A percentile compares a stretch with the other conserved stretches of the same genome.
Conservation (phyloP, 2,888 invertebrate genomes). For the Cheilosia vernalis region DNA sequence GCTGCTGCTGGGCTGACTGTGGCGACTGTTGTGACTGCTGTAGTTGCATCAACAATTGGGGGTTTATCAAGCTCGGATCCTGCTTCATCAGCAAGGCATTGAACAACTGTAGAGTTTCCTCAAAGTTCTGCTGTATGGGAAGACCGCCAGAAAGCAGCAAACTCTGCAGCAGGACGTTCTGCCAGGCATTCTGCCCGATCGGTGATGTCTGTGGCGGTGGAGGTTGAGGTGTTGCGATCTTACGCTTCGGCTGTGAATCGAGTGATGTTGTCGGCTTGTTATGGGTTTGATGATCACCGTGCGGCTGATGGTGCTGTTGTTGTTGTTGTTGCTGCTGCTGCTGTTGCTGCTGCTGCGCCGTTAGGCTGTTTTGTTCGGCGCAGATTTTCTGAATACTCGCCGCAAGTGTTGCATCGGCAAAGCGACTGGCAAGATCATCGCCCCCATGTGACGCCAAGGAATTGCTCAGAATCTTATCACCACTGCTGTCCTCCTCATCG, state of each 20-base stretch:
- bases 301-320: constrained; percentile 20
- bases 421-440: constrained; percentile 77
- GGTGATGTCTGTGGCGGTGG: constrained; percentile 74
- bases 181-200: constrained; percentile 51
- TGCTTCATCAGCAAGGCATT: constrained; percentile 80
- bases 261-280: constrained; percentile 42
- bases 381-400: constrained; percentile 77
- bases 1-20: constrained; percentile 77
- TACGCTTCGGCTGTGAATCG: constrained; percentile 46
- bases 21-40: constrained; percentile 78
- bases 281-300: constrained; percentile 16
- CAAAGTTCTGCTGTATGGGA: constrained; percentile 76
- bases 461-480: constrained; percentile 83
- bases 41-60: constrained; percentile 78
- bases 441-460: constrained; percentile 78
- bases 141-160: constrained; percentile 80
- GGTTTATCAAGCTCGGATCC: constrained; percentile 77
- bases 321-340: constrained; percentile 31
- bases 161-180: constrained; percentile 80
- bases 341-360: constrained; percentile 54
- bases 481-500: constrained; percentile 84
- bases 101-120: constrained; percentile 80
- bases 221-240: constrained; percentile 55
- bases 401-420: constrained; percentile 77
- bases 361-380: constrained; percentile 78